phyloP scores from a whole-genome alignment of 1,140 invertebrate species.

The Caenorhabditis tropicalis region DNA sequence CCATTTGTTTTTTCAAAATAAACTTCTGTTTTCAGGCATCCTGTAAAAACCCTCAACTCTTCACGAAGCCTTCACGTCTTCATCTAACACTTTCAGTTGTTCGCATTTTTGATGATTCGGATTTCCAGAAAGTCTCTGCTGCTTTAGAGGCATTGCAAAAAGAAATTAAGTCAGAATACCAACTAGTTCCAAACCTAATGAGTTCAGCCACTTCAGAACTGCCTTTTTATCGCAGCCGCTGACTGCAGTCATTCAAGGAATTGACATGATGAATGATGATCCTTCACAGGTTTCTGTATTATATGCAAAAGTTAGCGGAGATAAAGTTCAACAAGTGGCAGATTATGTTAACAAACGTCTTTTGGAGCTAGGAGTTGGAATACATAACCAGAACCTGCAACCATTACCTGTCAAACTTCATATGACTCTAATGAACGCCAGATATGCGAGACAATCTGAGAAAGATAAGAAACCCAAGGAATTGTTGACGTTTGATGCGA shows the following conservation, averaged over 20 bases:
- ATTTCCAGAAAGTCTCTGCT: background rate
- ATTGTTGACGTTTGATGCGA: background rate
- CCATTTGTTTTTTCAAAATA: slow-evolving; percentile 7
- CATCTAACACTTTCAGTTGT: background rate
- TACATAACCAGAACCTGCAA: background rate
- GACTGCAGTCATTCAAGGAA: background rate
- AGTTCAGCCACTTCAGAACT: background rate
- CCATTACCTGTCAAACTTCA: slow-evolving; percentile 39
- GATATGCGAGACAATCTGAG: background rate
- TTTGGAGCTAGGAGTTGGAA: background rate
- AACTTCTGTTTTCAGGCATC: background rate
- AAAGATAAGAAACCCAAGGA: background rate
- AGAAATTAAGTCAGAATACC: background rate
- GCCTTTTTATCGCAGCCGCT: background rate
- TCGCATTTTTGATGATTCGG: background rate
- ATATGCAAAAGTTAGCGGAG: slow-evolving; percentile 10
- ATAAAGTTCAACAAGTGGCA: background rate
- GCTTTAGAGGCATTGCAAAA: background rate
- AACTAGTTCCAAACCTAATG: background rate
- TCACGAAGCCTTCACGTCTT: background rate
- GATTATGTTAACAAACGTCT: background rate
- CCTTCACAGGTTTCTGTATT: slow-evolving; percentile 3
- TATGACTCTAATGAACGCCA: slow-evolving; percentile 23
- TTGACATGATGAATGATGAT: slow-evolving; percentile 47
- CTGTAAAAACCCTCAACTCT: background rate